Base-by-base conservation (phyloP, 2,797 vertebrate species). In the Lycodopsis pacificus region DNA sequence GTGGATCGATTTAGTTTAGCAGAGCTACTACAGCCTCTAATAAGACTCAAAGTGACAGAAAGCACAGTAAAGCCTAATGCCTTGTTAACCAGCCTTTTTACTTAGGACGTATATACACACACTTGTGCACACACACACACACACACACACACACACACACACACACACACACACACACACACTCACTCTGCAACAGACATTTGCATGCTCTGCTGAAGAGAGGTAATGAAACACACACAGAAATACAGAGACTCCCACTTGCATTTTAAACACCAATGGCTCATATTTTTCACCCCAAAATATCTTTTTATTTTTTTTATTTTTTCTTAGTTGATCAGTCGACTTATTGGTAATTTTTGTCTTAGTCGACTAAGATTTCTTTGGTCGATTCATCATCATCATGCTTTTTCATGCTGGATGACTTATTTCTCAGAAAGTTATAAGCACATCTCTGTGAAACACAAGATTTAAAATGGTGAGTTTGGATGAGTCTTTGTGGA, bases 1-100 rank as follows among this genome's bases (percentile, higher is more conserved):
- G 72, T 76, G 78, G 90, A 92, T 91, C 75, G 84, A 92, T 92
- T 91, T 54, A 66, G 80, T 77, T 86, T 79, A 89, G 75, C 75
- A 22, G 83, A 86, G 83, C 79, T 86, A 84, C 86, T 84, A 71
- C 70, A 71, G 81, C 59, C 34, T 76, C 70, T 84, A 85, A 93
- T 81, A 83, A 81, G 84, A 86, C 66, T 83, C 59, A 79, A 80
- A 90, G 79, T 93, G 91, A 88, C 88, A 90, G 84, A 82, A 75
- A 86, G 76, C 79, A 73, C 42, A 74, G 77, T 64, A 38, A 79
- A 77, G 80, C 42, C 80, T 93, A 89, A 91, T 86, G 76, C 82
- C 79, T 82, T 79, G 71, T 90, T 87, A 90, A 79, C 77, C 81
- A 75, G 57, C 72, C 73, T 61, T 63, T 22, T 70, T 64, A 19